phyloP scores from a whole-genome alignment of 2,888 invertebrate species.

The Siphonodentalium dalli region DNA sequence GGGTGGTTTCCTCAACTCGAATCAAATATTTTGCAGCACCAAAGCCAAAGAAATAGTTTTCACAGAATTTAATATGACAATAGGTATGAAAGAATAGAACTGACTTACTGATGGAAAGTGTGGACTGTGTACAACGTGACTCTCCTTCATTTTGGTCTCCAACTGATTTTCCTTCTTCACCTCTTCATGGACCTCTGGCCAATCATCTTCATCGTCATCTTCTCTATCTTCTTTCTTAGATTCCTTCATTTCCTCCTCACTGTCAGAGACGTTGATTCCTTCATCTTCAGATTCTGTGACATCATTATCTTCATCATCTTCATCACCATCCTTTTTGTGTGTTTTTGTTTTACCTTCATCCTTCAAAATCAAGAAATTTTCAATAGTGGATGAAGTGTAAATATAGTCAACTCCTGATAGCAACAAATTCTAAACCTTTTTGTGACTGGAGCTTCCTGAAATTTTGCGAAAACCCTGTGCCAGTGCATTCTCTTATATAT shows the following conservation, averaged over 20 bases:
- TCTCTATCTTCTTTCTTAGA: slow-evolving; percentile 13
- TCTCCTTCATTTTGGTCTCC: slow-evolving; percentile 91
- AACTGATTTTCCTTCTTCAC: slow-evolving; percentile 78
- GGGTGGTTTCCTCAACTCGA: no score
- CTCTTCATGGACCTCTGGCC: slow-evolving; percentile 91
- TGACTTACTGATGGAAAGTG: slow-evolving; percentile 82
- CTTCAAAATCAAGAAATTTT: no score
- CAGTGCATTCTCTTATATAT: no score
- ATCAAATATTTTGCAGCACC: no score
- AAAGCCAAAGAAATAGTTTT: no score
- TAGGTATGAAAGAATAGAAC: neutral
- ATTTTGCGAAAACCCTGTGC: no score
- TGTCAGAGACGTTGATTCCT: slow-evolving; percentile 25
- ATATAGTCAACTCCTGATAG: no score
- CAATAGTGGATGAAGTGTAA: neutral
- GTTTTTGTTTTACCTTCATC: slow-evolving; percentile 23
- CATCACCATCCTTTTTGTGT: slow-evolving; percentile 22
- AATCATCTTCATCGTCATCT: slow-evolving; percentile 82
- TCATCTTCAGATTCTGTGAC: slow-evolving; percentile 38
- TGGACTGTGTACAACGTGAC: slow-evolving; percentile 97
- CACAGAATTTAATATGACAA: neutral
- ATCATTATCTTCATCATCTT: slow-evolving; percentile 25
- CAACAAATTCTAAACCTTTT: no score
- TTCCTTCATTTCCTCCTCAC: slow-evolving; percentile 21
- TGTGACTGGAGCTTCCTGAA: no score